phyloP scores from a whole-genome alignment of 2,113 vertebrate genomes.

The Okapia johnstoni region DNA sequence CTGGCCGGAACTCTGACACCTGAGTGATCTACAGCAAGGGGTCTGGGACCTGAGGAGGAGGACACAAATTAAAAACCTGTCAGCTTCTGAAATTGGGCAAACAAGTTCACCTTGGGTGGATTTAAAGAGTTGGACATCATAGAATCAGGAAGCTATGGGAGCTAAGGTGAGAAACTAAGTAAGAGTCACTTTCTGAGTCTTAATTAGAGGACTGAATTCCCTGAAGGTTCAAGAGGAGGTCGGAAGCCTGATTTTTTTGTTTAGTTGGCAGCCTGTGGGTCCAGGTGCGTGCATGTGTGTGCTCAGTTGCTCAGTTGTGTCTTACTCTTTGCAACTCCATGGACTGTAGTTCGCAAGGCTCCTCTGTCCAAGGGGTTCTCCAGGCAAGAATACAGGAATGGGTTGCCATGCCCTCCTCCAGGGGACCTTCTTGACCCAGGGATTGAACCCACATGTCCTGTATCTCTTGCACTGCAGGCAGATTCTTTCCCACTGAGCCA shows the following conservation, averaged over 20 bases:
- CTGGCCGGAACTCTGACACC: neutral
- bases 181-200: neutral
- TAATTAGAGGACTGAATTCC: neutral
- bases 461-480: neutral
- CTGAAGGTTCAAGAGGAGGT: neutral
- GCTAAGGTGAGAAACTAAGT: neutral
- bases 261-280: neutral
- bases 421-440: neutral
- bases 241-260: neutral
- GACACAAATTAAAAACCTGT: neutral
- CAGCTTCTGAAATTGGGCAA: neutral
- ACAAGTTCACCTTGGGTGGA: neutral
- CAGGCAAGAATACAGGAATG: neutral
- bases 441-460: rapidly evolving
- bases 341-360: neutral
- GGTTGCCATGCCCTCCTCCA: neutral
- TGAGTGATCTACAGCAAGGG: neutral
- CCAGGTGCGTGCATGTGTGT: neutral
- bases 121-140: neutral
- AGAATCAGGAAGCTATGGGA: neutral
- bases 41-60: neutral
- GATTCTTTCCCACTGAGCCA: neutral
- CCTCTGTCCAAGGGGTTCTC: neutral
- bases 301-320: neutral
- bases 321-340: neutral